Evolutionary conservation across 2,797 vertebrate genomes (phyloP).

Genomic region (Enteromius thamalakanensis): DNA sequence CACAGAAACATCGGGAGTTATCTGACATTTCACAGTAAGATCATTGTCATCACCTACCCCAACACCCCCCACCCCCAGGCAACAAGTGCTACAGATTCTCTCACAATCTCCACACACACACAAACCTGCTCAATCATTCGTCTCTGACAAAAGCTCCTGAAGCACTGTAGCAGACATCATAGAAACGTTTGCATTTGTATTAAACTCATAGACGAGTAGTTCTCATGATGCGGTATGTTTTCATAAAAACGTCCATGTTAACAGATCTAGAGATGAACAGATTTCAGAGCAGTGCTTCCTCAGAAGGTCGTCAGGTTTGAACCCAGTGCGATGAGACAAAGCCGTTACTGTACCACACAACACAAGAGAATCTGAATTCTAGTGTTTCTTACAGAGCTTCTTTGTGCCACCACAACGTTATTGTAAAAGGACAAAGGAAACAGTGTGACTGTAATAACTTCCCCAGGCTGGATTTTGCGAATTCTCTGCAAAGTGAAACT

Average conservation of each 20-base stretch:
- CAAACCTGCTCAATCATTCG: background rate
- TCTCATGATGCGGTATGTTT: background rate
- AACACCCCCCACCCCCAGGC: background rate
- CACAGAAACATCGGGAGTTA: conserved; percentile 91
- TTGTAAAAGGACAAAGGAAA: conserved; percentile 82
- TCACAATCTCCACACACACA: background rate
- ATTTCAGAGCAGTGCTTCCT: conserved; percentile 2
- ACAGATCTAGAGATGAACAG: background rate
- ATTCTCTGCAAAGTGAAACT: conserved; percentile 71
- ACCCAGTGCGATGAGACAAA: conserved; percentile 78
- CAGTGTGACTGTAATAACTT: conserved; percentile 83
- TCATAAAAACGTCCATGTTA: background rate
- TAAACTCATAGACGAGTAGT: no score
- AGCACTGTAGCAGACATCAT: background rate
- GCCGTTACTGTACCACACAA: conserved; percentile 80
- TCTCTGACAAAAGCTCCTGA: background rate
- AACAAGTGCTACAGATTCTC: background rate
- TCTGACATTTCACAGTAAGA: conserved; percentile 23
- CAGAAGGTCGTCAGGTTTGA: conserved; percentile 50
- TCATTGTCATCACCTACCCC: conserved; percentile 39
- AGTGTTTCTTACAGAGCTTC: conserved; percentile 84
- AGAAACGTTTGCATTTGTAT: background rate
- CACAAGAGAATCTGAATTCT: conserved; percentile 89
- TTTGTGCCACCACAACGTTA: conserved; percentile 87
- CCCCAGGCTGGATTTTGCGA: conserved; percentile 78